phyloP scores from a whole-genome alignment of 2,888 invertebrate genomes.

The Steinernema scapterisci region DNA sequence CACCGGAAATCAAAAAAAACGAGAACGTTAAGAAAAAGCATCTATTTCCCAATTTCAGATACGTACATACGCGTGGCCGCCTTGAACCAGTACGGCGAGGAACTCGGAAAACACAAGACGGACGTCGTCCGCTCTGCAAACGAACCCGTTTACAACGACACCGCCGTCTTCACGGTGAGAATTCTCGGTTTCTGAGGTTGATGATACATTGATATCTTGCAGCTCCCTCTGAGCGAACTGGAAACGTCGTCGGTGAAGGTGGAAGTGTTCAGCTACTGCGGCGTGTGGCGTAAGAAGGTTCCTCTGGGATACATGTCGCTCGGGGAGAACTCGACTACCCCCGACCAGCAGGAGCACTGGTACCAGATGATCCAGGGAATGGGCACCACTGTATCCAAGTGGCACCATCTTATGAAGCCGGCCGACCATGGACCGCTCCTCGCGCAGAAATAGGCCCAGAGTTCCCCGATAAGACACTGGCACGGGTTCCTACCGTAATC shows the following conservation, averaged over 20 bases:
- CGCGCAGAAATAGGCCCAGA: not conserved
- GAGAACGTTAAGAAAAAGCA: no score
- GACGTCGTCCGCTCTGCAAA: slow-evolving; percentile 50
- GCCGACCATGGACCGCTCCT: not conserved
- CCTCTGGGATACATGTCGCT: slow-evolving; percentile 54
- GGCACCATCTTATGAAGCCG: slow-evolving; percentile 47
- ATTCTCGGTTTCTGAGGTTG: not conserved
- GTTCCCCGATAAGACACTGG: not conserved
- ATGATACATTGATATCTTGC: no score
- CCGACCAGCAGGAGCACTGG: slow-evolving; percentile 62
- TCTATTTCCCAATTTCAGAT: slow-evolving; percentile 45
- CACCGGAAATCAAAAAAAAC: no score
- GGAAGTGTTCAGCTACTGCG: slow-evolving; percentile 54
- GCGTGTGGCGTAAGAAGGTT: slow-evolving; percentile 53
- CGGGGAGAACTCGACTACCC: slow-evolving; percentile 51
- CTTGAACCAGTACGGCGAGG: slow-evolving; percentile 50
- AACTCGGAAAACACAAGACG: slow-evolving; percentile 54
- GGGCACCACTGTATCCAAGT: slow-evolving; percentile 62
- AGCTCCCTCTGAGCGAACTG: slow-evolving; percentile 52
- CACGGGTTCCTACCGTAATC: not conserved
- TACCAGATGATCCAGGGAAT: slow-evolving; percentile 61
- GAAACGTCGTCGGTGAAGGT: slow-evolving; percentile 52
- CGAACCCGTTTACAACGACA: slow-evolving; percentile 53
- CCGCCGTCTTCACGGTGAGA: slow-evolving; percentile 50
- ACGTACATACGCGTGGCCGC: slow-evolving; percentile 56